Base-by-base conservation (phyloP, 2,888 invertebrate species). In the Callinectes sapidus region DNA sequence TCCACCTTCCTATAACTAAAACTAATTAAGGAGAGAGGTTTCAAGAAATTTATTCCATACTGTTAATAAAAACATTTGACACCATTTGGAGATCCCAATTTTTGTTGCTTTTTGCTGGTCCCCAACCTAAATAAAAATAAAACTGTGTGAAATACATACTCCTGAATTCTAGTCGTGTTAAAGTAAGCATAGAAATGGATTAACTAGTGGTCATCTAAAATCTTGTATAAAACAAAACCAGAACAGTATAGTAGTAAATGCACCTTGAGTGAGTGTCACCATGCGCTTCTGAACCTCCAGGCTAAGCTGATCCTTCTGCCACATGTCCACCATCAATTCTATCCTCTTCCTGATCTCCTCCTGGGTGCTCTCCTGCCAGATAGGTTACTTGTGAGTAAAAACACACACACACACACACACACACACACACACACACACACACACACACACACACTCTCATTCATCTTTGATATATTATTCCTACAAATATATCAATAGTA, bases 311-410 rank as follows among this genome's bases (percentile, higher is more conserved):
- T 66, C 91, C 35, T 90, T 71, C 35, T 85, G 42, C 93, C 93
- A 93, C 91, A 91, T 91, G 5, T 32, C 89, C 28, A 35, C 89
- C 93, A 93, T 93, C 54, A 90, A 28, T 28, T 66, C 71, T 39
- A 93, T 16, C 28, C 90, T 61, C 28, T 77, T 91, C 13, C 10
- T 77, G 35, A 93, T 87, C 71, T 90, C 93, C 39, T 93, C 93
- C 14, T 71, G 89, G 28, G 91, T 86, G 42, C 48, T 85, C 18
- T 91, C 86, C 93, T 92, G 81, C 35, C 61, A 71, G 5, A 28
- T 8, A 71, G n/a, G 13, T 71, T 28, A 71, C 71, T 23, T 61
- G 61, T n/a, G 13, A 28, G n/a, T 10, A 71, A 8, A n/a, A 71
- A 71, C n/a, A 42, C 42, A 48, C 48, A 48, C 48, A 48, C 48